phyloP scores from a whole-genome alignment of 1,140 invertebrate genomes.

The Diachasmimorpha longicaudata region DNA sequence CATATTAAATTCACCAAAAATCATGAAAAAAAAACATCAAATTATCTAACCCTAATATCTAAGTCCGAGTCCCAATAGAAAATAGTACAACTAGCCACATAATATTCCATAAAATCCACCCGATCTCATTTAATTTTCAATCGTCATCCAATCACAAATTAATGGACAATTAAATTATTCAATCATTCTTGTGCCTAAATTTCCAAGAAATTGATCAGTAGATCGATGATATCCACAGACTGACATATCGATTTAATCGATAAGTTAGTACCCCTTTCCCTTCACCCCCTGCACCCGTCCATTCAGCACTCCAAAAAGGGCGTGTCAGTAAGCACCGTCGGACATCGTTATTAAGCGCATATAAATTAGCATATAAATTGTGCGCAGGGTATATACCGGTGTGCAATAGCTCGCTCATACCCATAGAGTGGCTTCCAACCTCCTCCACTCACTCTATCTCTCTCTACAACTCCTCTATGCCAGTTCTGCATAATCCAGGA shows the following conservation, averaged over 20 bases:
- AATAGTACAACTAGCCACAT: too few relatives aligned
- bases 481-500: slow-evolving; percentile 55
- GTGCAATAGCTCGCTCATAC: slow-evolving; percentile 18
- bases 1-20: too few relatives aligned
- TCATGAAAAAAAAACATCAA: too few relatives aligned
- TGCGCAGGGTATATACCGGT: slow-evolving; percentile 37
- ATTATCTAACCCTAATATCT: too few relatives aligned
- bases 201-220: not conserved
- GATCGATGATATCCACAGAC: not conserved
- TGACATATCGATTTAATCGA: slow-evolving; percentile 42
- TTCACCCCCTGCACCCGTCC: too few relatives aligned
- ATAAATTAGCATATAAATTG: slow-evolving; percentile 66
- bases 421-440: slow-evolving; percentile 18
- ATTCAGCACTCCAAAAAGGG: slow-evolving; percentile 34
- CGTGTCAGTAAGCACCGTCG: slow-evolving; percentile 60
- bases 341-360: slow-evolving; percentile 64
- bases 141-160: not conserved
- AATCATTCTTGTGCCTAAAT: not conserved
- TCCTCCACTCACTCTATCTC: slow-evolving; percentile 25
- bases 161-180: not conserved
- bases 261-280: not conserved
- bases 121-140: not conserved
- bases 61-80: too few relatives aligned
- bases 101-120: too few relatives aligned
- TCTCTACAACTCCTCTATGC: slow-evolving; percentile 20